These are phyloP conservation scores for Lagenorhynchus albirostris DNA, from an alignment of 2,113 vertebrate species.

Conservation along the genomic window DNA sequence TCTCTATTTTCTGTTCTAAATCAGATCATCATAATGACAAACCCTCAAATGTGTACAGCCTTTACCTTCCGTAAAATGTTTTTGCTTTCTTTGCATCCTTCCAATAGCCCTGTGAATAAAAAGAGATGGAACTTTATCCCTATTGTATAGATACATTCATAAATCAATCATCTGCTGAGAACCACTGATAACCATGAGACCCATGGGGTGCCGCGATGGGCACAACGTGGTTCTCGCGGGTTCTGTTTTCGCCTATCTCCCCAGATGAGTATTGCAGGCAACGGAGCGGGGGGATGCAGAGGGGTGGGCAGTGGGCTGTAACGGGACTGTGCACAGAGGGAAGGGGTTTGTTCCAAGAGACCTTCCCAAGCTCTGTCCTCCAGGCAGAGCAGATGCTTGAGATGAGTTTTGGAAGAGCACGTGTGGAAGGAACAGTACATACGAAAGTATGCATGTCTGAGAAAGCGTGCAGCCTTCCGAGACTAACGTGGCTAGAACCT, in stretches of 20 bases:
- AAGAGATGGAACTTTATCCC: not conserved
- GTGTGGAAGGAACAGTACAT: not conserved
- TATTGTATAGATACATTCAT: not conserved
- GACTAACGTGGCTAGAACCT: rapidly evolving
- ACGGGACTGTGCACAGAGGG: not conserved
- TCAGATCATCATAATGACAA: not conserved
- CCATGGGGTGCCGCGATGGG: rapidly evolving
- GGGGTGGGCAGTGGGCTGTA: no score
- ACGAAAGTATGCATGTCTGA: not conserved
- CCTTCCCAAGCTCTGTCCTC: not conserved
- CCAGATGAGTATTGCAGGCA: no score
- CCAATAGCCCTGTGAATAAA: not conserved
- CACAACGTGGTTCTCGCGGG: not conserved
- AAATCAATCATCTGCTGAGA: not conserved
- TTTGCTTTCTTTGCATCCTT: not conserved
- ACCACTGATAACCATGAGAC: not conserved
- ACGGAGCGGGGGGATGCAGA: no score
- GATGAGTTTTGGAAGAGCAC: not conserved
- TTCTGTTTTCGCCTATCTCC: not conserved
- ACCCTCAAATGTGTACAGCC: not conserved
- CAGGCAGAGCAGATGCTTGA: not conserved
- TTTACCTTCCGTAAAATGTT: not conserved
- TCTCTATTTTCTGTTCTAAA: not conserved
- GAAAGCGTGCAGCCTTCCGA: not conserved
- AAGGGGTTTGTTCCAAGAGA: not conserved